These are phyloP conservation scores for Argyrosomus regius DNA, from an alignment of 2,797 vertebrate species.

Conservation along the genomic window DNA sequence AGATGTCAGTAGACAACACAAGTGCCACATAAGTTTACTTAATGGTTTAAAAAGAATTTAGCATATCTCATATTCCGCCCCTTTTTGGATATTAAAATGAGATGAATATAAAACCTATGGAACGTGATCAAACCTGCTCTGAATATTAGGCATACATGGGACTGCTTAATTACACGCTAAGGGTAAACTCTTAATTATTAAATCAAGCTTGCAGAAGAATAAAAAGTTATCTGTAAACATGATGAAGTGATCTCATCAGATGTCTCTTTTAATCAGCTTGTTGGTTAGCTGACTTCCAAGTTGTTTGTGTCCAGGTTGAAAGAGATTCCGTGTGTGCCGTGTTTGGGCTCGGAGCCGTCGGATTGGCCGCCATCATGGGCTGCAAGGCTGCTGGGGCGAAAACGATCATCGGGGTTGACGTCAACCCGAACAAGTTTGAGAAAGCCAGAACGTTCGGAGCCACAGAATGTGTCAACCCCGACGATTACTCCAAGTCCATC, in stretches of 20 bases:
- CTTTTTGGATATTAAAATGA: neutral
- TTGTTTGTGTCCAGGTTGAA: constrained; percentile 82
- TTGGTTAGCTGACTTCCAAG: neutral
- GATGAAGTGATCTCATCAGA: neutral
- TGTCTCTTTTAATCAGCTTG: neutral
- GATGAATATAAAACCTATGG: neutral
- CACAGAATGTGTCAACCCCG: constrained; percentile 89
- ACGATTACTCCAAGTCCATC: constrained; percentile 79
- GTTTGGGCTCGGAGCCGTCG: constrained; percentile 89
- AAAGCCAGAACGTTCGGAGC: constrained; percentile 87
- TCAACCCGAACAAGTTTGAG: constrained; percentile 87
- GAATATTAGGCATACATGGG: neutral
- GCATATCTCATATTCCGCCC: neutral
- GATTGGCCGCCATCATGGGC: constrained; percentile 89
- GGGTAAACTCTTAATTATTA: neutral
- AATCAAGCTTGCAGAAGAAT: neutral
- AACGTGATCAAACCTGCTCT: neutral
- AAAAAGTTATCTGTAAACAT: neutral
- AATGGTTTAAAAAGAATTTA: neutral
- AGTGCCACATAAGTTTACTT: neutral
- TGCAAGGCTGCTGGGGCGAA: constrained; percentile 85
- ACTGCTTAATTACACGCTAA: neutral
- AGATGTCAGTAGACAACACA: constrained; percentile 18
- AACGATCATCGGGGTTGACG: constrained; percentile 89
- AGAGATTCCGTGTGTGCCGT: constrained; percentile 83